These are phyloP conservation scores for Eremophila alpestris DNA, from an alignment of 2,797 vertebrate species.

Conservation along the genomic window DNA sequence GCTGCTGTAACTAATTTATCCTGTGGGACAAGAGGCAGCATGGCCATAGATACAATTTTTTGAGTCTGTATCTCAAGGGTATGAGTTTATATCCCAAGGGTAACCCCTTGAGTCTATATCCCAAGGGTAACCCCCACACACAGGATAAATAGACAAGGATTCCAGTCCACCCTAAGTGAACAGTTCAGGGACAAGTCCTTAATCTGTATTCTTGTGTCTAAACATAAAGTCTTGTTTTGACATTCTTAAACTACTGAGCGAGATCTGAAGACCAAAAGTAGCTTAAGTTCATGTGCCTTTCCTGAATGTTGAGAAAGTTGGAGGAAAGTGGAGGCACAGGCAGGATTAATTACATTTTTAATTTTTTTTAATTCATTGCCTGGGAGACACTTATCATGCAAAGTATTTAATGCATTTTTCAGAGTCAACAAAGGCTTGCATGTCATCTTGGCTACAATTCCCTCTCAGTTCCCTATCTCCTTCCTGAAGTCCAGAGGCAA, in stretches of 20 bases:
- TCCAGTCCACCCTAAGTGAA: not conserved
- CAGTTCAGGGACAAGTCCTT: not conserved
- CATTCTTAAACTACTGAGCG: not conserved
- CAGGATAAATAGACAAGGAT: not conserved
- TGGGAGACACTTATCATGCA: not conserved
- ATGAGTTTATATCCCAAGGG: not conserved
- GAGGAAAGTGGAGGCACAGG: not conserved
- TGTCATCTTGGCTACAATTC: not conserved
- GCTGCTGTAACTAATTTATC: not conserved
- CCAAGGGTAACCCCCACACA: not conserved
- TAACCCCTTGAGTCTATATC: not conserved
- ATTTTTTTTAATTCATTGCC: not conserved
- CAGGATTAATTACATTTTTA: not conserved
- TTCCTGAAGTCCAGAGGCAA: not conserved
- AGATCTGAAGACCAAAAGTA: not conserved
- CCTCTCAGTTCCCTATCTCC: not conserved
- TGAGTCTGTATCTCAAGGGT: accelerated
- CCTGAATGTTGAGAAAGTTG: not conserved
- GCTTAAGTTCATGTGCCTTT: not conserved
- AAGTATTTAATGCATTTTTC: not conserved
- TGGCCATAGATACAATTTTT: not conserved
- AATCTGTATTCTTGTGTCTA: not conserved
- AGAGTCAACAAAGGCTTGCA: not conserved
- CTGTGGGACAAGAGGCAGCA: not conserved
- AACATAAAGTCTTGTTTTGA: not conserved